Percentiles rank a stretch among this genome's conserved stretches.
These are phyloP conservation scores for Carposina sasakii DNA, from an alignment of 1,140 invertebrate species.

Conservation along the genomic window DNA sequence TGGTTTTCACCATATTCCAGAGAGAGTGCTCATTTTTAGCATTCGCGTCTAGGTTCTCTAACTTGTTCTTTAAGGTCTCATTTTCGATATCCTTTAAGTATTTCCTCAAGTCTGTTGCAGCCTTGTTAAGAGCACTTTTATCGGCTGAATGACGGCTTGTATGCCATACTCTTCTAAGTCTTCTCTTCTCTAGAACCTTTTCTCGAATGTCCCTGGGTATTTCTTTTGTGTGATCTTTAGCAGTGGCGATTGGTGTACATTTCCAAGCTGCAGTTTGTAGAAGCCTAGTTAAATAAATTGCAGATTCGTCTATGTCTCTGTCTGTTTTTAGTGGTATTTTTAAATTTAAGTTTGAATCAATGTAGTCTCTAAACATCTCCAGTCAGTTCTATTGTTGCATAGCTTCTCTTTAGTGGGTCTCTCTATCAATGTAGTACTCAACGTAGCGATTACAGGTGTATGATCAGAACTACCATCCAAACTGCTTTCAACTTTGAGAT, in stretches of 20 bases:
- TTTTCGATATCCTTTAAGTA: neutral
- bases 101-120: conserved; percentile 19
- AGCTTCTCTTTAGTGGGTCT: neutral
- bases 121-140: conserved; percentile 8
- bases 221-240: neutral
- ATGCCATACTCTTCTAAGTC: conserved; percentile 9
- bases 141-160: conserved; percentile 7
- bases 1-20: conserved; percentile 10
- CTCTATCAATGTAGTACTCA: neutral
- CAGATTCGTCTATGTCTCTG: neutral
- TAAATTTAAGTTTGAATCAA: neutral
- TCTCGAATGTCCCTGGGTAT: neutral
- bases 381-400: conserved; percentile 1
- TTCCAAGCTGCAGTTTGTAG: neutral
- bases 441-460: conserved; percentile 10
- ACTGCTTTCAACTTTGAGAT: conserved; percentile 10
- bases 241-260: neutral
- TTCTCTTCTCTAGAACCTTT: neutral
- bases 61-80: neutral
- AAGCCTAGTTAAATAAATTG: neutral
- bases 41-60: conserved; percentile 7
- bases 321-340: neutral
- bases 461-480: conserved; percentile 14
- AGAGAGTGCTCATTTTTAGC: conserved; percentile 13
- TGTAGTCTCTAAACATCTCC: neutral